These are phyloP conservation scores for Drymodes brunneopygia DNA, from an alignment of 2,113 vertebrate species.

Conservation along the genomic window DNA sequence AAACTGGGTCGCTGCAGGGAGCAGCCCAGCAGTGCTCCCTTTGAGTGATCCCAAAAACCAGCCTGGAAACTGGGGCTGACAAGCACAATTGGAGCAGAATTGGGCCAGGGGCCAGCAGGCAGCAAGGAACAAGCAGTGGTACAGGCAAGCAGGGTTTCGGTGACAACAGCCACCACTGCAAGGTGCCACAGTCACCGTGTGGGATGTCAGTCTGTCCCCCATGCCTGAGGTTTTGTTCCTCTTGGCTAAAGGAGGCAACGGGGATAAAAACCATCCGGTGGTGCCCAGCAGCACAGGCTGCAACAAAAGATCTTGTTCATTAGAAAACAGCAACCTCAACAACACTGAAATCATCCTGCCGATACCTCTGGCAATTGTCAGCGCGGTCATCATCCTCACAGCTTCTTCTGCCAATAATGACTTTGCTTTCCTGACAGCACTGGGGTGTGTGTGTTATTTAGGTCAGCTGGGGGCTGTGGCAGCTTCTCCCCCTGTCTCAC, in stretches of 20 bases:
- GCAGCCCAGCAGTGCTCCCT: background rate
- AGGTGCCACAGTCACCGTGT: background rate
- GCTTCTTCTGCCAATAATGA: conserved; percentile 43
- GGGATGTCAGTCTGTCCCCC: rapidly evolving
- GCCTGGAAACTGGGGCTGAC: conserved; percentile 19
- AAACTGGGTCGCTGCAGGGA: conserved; percentile 17
- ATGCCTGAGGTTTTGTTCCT: background rate
- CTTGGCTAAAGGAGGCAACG: background rate
- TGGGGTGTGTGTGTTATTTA: background rate
- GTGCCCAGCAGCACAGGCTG: background rate
- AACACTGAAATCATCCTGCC: background rate
- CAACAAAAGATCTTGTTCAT: background rate
- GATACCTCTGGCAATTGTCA: background rate
- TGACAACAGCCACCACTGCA: background rate
- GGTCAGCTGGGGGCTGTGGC: conserved; percentile 1
- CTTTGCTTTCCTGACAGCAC: background rate
- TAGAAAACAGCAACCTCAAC: background rate
- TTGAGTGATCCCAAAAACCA: conserved; percentile 7
- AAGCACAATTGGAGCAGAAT: background rate
- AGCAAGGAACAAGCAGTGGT: background rate
- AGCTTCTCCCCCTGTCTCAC: background rate
- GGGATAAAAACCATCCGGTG: background rate
- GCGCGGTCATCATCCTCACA: conserved; percentile 25
- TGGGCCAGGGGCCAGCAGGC: background rate
- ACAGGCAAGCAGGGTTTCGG: background rate